Conservation (phyloP, 2,888 invertebrate species). For the Drosophila koepferae region DNA sequence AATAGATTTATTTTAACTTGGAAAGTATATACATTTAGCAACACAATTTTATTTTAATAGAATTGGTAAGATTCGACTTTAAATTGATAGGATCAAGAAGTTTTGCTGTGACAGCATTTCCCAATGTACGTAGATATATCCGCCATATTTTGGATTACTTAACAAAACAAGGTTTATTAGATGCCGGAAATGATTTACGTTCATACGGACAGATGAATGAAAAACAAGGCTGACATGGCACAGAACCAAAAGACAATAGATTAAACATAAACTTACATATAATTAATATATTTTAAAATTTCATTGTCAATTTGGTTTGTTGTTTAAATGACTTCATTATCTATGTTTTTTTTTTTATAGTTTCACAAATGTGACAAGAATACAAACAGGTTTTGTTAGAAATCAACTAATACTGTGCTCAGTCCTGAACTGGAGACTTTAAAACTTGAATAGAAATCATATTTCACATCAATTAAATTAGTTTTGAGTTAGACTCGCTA, state of each 20-base stretch:
- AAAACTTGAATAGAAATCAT: not conserved
- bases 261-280: not conserved
- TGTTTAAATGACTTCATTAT: not conserved
- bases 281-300: not conserved
- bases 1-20: not conserved
- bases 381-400: not conserved
- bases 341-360: not conserved
- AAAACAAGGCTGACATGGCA: too few species aligned
- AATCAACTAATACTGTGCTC: not conserved
- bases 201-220: too few species aligned
- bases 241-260: not conserved
- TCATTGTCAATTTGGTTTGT: not conserved
- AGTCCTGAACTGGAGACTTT: not conserved
- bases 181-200: not conserved
- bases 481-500: not conserved
- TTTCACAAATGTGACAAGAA: not conserved
- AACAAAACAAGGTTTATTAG: not conserved
- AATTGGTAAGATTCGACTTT: not conserved
- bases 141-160: too few species aligned
- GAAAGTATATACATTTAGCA: not conserved
- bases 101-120: too few species aligned
- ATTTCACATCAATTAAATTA: not conserved
- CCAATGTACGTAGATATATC: too few species aligned
- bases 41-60: not conserved
- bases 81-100: not conserved